Conservation (phyloP, 2,797 vertebrate genomes). For the Darevskia nairensis region DNA sequence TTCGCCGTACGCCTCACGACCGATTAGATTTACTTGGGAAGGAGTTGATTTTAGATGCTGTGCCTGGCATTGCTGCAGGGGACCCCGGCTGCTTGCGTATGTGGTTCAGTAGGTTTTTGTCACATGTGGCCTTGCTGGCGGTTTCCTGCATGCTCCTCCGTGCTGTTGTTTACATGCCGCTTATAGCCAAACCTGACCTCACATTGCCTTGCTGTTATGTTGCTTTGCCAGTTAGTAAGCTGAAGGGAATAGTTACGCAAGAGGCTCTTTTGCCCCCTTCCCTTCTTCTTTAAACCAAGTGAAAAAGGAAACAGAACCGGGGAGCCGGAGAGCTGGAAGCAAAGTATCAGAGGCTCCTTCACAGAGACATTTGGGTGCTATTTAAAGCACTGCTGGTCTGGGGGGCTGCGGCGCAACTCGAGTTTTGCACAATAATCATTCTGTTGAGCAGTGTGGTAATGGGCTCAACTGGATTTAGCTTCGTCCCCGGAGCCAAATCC, state of each 20-base stretch:
- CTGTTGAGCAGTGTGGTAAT: slow-evolving; percentile 47
- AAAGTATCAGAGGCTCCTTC: slow-evolving; percentile 29
- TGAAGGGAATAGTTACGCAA: slow-evolving; percentile 39
- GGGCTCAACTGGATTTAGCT: slow-evolving; percentile 9
- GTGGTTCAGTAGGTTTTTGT: slow-evolving; percentile 35
- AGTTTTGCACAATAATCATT: slow-evolving; percentile 43
- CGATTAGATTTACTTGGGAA: slow-evolving; percentile 24
- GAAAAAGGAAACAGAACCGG: slow-evolving; percentile 26
- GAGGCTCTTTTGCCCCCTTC: background rate
- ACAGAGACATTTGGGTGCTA: slow-evolving; percentile 37
- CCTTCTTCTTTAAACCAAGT: background rate
- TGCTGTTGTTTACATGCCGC: fast-evolving
- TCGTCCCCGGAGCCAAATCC: slow-evolving; percentile 28
- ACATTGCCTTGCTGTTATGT: background rate
- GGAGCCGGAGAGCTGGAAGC: slow-evolving; percentile 51
- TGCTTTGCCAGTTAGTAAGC: background rate
- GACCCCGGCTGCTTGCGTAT: slow-evolving; percentile 43
- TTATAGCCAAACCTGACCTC: slow-evolving; percentile 15
- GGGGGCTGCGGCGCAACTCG: fast-evolving
- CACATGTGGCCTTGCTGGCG: slow-evolving; percentile 7
- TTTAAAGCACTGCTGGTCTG: slow-evolving; percentile 58
- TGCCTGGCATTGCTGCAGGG: slow-evolving; percentile 19
- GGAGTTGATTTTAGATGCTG: slow-evolving; percentile 30
- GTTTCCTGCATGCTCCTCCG: slow-evolving; percentile 47
- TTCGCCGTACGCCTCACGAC: background rate